Evolutionary conservation across 2,113 vertebrate genomes (phyloP), one percentile per base, ranked within the genome.

Genomic region (Meriones unguiculatus): DNA sequence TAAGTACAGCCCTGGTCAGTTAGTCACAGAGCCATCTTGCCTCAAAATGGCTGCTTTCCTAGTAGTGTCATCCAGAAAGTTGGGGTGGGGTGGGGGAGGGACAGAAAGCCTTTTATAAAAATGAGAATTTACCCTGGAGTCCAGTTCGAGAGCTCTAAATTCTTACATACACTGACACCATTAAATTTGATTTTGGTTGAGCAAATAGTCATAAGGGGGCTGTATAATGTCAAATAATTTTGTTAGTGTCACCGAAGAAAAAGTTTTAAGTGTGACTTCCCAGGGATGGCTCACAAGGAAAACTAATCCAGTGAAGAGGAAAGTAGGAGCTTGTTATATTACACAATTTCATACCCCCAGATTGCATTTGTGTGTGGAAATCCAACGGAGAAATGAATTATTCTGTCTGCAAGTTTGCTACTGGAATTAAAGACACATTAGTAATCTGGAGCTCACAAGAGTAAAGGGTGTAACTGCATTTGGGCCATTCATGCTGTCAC

Each of bases 131-230:
- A 7, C 59, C 25, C 46, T 84, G 81, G 38, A 64, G 52, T 89
- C 52, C 84, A 95, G 24, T 72, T 35, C 65, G 38, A 72, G 24
- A 92, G 52, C 62, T 90, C 73, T 91, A 78, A 91, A 24, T 78
- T 88, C 69, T 57, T 93, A 65, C 20, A 72, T 46, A 54, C 65
- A 52, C 72, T 72, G 52, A 59, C 95, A n/a, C 30, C 64, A 94
- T 93, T 82, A 91, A 81, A 91, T 91, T 90, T 93, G 38, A n/a
- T 96, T 91, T 89, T 75, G 8, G 50, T 41, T 95, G 41, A 92
- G 64, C 52, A 88, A 91, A 50, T 85, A 90, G 50, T 35, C 50
- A 91, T 59, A 93, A 87, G 95, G 65, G 54, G 38, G 2, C 30
- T 59, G 77, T 69, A 91, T 94, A 80, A 52, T 62, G 35, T 32